Evolutionary conservation across 2,113 vertebrate genomes (phyloP), one percentile per base, ranked within the genome.

Genomic region (Sinosuthora webbiana): DNA sequence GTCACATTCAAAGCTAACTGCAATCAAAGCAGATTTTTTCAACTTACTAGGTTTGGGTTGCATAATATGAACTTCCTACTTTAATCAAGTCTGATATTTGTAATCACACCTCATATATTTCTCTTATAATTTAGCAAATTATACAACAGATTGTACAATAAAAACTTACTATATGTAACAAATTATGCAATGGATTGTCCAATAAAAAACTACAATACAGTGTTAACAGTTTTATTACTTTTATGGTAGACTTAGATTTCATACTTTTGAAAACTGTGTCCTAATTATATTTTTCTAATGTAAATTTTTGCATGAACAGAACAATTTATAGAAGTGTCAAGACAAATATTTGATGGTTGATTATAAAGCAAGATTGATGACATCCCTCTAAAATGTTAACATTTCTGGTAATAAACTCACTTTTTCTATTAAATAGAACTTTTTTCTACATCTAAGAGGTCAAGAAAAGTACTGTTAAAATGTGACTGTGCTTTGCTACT

Each of bases 381-480:
- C 39, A 71, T 55, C 2, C 33, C 18, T 82, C 30, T 71, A 50
- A 93, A 90, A 57, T 56, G 12, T 63, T 93, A 90, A 62, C 11
- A 70, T 81, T 96, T 90, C 70, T 80, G 30, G 67, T 69, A 85
- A 94, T 73, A 75, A 73, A 33, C 24, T 50, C 44, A 67, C 10
- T 47, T 80, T 81, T 89, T 55, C 35, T 68, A 44, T 80, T 50
- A 81, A 81, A 84, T 86, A 68, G 90, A 93, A 75, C 15, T 22
- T 44, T 73, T 73, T 75, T 63, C 44, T 83, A 27, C 16, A 49
- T 71, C 24, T 81, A 52, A 84, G 35, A 71, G 37, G 81, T 88
- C 86, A 87, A 90, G 67, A 93, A 92, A 83, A 87, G 18, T 71
- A 33, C 42, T 22, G 11, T 63, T 90, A 94, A 95, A 91, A 90